Percentiles rank a stretch among this genome's conserved stretches.
These are phyloP conservation scores for Ophiothrix spiculata DNA, from an alignment of 35 echinoderm and acorn worm genomes.

Conservation along the genomic window DNA sequence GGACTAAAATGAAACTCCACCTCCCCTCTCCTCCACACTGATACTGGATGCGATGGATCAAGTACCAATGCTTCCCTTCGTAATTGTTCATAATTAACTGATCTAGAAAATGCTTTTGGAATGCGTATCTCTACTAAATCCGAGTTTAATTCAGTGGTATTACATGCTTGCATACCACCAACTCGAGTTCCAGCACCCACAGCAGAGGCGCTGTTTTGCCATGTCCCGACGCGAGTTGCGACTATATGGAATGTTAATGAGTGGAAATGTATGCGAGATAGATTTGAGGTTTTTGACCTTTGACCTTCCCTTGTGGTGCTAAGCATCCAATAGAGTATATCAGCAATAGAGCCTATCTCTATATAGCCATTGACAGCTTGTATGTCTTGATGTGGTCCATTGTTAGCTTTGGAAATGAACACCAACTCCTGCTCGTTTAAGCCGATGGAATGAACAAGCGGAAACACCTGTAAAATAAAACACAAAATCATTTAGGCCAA, in stretches of 20 bases:
- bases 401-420: conserved; percentile 59
- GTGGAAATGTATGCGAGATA: conserved; percentile 89
- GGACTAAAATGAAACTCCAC: conserved; percentile 90
- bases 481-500: no score
- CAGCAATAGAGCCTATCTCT: conserved; percentile 82
- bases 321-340: conserved; percentile 80
- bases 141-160: conserved; percentile 41
- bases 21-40: conserved; percentile 51
- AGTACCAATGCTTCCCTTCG: conserved; percentile 36
- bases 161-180: conserved; percentile 75
- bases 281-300: not conserved
- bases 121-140: conserved; percentile 72
- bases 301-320: conserved; percentile 24
- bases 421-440: conserved; percentile 93
- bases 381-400: conserved; percentile 47
- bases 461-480: conserved; percentile 72
- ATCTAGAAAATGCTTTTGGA: conserved; percentile 60
- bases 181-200: conserved; percentile 67
- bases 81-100: conserved; percentile 55
- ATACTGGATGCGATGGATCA: conserved; percentile 56
- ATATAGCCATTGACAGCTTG: conserved; percentile 45
- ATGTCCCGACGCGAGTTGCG: conserved; percentile 54
- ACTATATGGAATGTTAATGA: conserved; percentile 81
- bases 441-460: conserved; percentile 76
- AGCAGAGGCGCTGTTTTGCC: conserved; percentile 76